These are phyloP conservation scores for Amazona guildingii DNA, from an alignment of 2,113 vertebrate species.

Conservation along the genomic window DNA sequence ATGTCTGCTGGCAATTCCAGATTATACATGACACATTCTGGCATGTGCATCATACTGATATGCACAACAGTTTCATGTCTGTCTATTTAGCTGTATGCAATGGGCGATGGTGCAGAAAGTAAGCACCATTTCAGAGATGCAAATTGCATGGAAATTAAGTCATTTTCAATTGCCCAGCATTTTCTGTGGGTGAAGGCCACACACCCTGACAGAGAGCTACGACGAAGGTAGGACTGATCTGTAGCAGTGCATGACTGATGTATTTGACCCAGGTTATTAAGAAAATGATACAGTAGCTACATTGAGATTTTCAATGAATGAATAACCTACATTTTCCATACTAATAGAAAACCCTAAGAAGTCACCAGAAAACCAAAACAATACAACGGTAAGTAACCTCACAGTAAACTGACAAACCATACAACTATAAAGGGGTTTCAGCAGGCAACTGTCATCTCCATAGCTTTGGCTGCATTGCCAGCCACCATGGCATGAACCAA, in stretches of 20 bases:
- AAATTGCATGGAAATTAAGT: slow-evolving; percentile 30
- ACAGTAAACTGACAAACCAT: neutral
- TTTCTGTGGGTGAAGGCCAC: slow-evolving; percentile 1
- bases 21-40: neutral
- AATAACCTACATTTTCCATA: neutral
- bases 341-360: neutral
- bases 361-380: neutral
- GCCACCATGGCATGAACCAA: neutral
- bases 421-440: neutral
- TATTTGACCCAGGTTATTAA: slow-evolving; percentile 26
- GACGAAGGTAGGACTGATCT: neutral
- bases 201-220: neutral
- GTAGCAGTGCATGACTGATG: neutral
- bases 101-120: neutral
- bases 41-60: neutral
- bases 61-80: neutral
- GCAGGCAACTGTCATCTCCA: neutral
- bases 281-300: slow-evolving; percentile 31
- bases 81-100: neutral
- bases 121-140: neutral
- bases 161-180: slow-evolving; percentile 21
- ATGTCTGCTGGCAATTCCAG: neutral
- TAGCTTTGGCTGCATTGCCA: neutral
- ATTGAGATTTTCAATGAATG: neutral
- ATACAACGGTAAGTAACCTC: neutral